Base-by-base conservation (phyloP, 2,888 invertebrate species). In the Melitaea athalia region DNA sequence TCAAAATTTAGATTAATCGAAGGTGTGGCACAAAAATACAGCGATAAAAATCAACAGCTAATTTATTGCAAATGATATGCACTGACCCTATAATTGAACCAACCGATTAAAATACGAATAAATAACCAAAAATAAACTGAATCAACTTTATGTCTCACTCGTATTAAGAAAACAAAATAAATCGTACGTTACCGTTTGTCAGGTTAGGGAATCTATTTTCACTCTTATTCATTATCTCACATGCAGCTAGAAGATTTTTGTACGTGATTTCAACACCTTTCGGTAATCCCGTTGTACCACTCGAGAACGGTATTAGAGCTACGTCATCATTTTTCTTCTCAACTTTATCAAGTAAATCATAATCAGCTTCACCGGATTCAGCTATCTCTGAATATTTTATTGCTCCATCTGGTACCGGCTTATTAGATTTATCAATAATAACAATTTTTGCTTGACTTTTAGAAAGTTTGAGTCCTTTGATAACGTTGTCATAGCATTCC, bases 231-330 rank as follows among this genome's bases (percentile, higher is more conserved):
- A 92, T 90, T 57, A 81, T 75, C 70, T 85, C 82, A 11, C 88
- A 74, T 2, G 78, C 82, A 31, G 94, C 83, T 38, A 94, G 76
- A 0, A 95, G 72, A 84, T 94, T 94, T 45, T 79, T 86, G 81
- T 96, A 95, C 0, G 95, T 93, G 0, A 96, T 88, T 77, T 94
- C 93, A 0, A 96, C 96, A 4, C 96, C 96, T 88, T 97, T 97
- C 0, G 96, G 95, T 63, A 96, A 72, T 0, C 98, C 98, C 0
- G 97, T 98, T 0, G 98, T 98, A 0, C 97, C 97, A 82, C 97
- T 97, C 2, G 97, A 97, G 85, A 96, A 98, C 0, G 97, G 97
- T 78, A 98, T 87, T 45, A 96, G 85, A 0, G 94, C 94, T 5
- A 95, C 82, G 75, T 96, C 96, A 14, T 95, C 92, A 3, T 91